Percentiles rank a stretch among this genome's conserved stretches.
phyloP scores from a whole-genome alignment of 1,140 invertebrate genomes.

The Anastrepha obliqua region DNA sequence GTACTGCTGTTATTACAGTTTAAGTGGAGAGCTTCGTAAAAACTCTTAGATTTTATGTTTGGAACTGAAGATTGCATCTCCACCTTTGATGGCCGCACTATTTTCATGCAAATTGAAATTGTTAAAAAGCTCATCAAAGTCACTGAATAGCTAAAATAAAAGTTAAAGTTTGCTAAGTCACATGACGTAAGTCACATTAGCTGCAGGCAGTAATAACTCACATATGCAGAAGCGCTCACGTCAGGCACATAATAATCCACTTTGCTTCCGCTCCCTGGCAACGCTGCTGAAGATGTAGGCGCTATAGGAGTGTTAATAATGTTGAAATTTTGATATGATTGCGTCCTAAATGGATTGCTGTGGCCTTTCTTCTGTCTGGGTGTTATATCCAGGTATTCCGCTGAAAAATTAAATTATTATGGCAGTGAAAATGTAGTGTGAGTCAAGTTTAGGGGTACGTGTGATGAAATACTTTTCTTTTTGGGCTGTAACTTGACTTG shows the following conservation, averaged over 20 bases:
- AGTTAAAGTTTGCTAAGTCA: conserved; percentile 14
- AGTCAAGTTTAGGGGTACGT: not conserved
- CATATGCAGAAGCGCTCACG: not conserved
- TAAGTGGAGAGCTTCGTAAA: not conserved
- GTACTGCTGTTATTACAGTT: not conserved
- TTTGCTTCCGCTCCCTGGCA: conserved; percentile 8
- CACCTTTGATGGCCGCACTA: not conserved
- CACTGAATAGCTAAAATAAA: conserved; percentile 67
- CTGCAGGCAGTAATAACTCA: not conserved
- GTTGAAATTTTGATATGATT: conserved; percentile 42
- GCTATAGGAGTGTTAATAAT: not conserved
- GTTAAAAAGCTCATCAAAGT: conserved; percentile 70
- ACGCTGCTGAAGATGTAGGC: not conserved
- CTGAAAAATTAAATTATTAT: not conserved
- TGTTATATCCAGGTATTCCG: conserved; percentile 40
- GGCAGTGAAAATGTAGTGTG: not conserved
- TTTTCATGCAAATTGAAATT: conserved; percentile 66
- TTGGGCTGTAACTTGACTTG: conserved; percentile 71
- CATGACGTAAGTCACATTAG: not conserved
- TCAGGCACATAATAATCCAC: not conserved
- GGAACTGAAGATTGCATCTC: not conserved
- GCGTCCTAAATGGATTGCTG: not conserved
- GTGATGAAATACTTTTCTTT: conserved; percentile 61
- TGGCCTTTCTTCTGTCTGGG: not conserved
- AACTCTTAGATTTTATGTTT: conserved; percentile 29